phyloP scores from a whole-genome alignment of 2,888 invertebrate species.

The Schizotus pectinicornis region DNA sequence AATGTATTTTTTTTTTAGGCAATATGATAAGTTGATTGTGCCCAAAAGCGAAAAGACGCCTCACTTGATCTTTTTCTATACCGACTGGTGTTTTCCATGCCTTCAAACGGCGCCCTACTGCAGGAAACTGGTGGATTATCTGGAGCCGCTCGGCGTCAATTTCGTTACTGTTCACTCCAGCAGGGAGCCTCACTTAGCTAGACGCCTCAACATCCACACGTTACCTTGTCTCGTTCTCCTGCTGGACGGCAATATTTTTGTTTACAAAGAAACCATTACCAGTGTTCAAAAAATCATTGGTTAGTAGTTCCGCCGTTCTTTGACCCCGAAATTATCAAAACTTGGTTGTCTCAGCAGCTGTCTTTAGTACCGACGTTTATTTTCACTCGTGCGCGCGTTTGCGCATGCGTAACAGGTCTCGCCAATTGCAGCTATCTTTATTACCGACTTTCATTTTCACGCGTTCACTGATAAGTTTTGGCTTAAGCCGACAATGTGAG shows the following conservation, averaged over 20 bases:
- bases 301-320: constrained; percentile 56
- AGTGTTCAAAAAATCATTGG: constrained; percentile 83
- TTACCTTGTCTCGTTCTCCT: constrained; percentile 84
- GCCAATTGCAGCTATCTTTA: too few species aligned
- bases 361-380: too few species aligned
- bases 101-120: constrained; percentile 86
- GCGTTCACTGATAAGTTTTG: too few species aligned
- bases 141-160: constrained; percentile 84
- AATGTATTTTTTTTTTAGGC: constrained; percentile 62
- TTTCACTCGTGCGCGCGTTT: too few species aligned
- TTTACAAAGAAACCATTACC: constrained; percentile 82
- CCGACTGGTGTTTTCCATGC: constrained; percentile 95
- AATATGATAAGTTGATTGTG: constrained; percentile 85
- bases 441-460: too few species aligned
- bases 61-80: constrained; percentile 87
- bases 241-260: constrained; percentile 81
- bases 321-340: too few species aligned
- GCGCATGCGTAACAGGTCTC: too few species aligned
- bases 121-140: constrained; percentile 82
- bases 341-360: too few species aligned
- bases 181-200: constrained; percentile 77
- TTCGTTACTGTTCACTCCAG: constrained; percentile 86
- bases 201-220: constrained; percentile 79
- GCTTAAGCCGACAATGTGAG: too few species aligned
- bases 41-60: constrained; percentile 85